Conservation (phyloP, 1,140 invertebrate species). For the Papilio machaon region DNA sequence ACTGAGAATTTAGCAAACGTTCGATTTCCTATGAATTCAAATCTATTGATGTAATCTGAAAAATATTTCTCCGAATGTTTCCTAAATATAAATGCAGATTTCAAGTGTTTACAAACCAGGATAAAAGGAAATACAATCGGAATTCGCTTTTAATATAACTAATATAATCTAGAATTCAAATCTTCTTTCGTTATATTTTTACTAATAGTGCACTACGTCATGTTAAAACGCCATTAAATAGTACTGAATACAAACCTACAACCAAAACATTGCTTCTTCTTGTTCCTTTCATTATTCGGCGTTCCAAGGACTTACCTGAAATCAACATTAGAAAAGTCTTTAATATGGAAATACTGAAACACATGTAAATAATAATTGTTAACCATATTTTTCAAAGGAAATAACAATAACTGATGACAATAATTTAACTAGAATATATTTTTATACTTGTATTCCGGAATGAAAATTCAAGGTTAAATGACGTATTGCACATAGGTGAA, state of each 20-base stretch:
- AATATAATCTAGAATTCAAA: too few species aligned
- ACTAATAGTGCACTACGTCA: too few species aligned
- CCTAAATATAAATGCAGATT: background rate
- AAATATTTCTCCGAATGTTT: background rate
- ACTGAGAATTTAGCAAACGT: background rate
- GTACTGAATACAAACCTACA: background rate
- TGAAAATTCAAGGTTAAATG: too few species aligned
- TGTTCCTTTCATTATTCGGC: background rate
- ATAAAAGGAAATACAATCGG: background rate
- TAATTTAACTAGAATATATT: too few species aligned
- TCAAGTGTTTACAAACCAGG: background rate
- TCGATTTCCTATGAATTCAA: background rate
- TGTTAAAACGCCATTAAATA: too few species aligned
- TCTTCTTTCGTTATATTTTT: too few species aligned
- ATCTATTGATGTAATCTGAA: background rate
- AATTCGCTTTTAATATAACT: background rate
- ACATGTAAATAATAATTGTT: too few species aligned
- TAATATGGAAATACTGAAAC: background rate
- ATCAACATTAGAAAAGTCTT: background rate
- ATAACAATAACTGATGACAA: too few species aligned
- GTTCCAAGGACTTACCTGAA: background rate
- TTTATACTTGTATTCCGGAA: too few species aligned
- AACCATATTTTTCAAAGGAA: too few species aligned
- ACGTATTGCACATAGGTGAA: too few species aligned
- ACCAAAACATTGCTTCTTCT: background rate